Percentiles rank a stretch among this genome's conserved stretches.
phyloP scores from a whole-genome alignment of 2,113 vertebrate genomes.

The Ivindomyrus marchei region DNA sequence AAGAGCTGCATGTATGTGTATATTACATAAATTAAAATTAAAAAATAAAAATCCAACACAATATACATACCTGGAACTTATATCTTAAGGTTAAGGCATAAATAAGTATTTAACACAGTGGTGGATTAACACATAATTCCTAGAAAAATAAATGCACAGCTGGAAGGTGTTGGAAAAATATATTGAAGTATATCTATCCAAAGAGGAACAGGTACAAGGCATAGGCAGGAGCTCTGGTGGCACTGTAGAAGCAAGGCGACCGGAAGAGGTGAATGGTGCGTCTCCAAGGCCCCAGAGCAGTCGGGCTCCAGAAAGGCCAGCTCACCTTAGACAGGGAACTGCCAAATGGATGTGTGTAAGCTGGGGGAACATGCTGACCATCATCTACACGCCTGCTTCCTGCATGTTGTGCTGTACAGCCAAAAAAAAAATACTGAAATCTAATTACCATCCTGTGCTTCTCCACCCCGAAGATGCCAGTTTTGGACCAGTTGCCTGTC shows the following conservation, averaged over 20 bases:
- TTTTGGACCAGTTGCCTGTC: background rate
- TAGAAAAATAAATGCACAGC: background rate
- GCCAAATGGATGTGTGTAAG: background rate
- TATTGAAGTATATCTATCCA: background rate
- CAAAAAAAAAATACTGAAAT: background rate
- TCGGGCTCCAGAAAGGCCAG: background rate
- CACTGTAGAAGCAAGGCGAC: background rate
- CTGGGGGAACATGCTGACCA: background rate
- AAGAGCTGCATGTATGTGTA: background rate
- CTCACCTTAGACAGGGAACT: background rate
- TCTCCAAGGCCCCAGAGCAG: background rate
- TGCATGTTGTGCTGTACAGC: background rate
- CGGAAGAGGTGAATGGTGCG: background rate
- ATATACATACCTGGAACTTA: slow-evolving; percentile 12
- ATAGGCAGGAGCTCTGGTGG: background rate
- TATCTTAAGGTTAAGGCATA: background rate
- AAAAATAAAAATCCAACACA: background rate
- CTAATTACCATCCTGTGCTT: background rate
- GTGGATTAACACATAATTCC: background rate
- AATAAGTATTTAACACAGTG: slow-evolving; percentile 7
- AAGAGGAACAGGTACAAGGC: background rate
- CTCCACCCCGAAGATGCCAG: background rate
- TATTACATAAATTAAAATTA: background rate
- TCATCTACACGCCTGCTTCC: background rate
- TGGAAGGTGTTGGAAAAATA: background rate